Conservation (phyloP, 1,140 invertebrate species). For the Leptonema lineaticorne region DNA sequence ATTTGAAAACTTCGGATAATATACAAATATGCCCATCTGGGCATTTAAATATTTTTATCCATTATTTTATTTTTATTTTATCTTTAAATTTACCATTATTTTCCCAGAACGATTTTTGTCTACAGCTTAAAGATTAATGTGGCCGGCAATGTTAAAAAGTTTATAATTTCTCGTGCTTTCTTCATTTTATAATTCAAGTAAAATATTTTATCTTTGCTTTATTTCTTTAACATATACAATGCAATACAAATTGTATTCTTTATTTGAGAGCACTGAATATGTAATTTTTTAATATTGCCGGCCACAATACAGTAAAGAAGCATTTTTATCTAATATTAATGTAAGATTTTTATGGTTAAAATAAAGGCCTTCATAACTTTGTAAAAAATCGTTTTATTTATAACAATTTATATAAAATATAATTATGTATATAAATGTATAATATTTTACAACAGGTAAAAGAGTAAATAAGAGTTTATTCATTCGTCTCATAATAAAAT, state of each 20-base stretch:
- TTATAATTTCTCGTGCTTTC: background rate
- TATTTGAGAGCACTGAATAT: background rate
- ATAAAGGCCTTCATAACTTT: slow-evolving; percentile 35
- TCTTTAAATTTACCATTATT: background rate
- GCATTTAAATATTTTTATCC: background rate
- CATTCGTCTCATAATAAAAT: background rate
- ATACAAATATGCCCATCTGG: background rate
- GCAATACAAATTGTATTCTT: background rate
- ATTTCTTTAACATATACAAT: background rate
- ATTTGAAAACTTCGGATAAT: background rate
- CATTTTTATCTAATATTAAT: slow-evolving; percentile 3
- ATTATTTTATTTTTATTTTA: background rate
- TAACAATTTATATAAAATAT: slow-evolving; percentile 28
- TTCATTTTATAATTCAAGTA: too few species aligned
- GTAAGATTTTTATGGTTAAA: slow-evolving; percentile 4
- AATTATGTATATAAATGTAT: background rate
- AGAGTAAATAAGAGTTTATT: background rate
- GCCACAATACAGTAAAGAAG: slow-evolving; percentile 4
- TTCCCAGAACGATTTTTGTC: slow-evolving; percentile 6
- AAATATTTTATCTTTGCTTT: too few species aligned
- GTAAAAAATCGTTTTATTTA: slow-evolving; percentile 41
- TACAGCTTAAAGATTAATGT: slow-evolving; percentile 46
- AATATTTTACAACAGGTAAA: slow-evolving; percentile 1
- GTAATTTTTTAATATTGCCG: slow-evolving; percentile 9
- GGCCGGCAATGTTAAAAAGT: slow-evolving; percentile 46